Evolutionary conservation across 2,113 vertebrate genomes (phyloP), one percentile per base, ranked within the genome.

Genomic region (Channa maculata): DNA sequence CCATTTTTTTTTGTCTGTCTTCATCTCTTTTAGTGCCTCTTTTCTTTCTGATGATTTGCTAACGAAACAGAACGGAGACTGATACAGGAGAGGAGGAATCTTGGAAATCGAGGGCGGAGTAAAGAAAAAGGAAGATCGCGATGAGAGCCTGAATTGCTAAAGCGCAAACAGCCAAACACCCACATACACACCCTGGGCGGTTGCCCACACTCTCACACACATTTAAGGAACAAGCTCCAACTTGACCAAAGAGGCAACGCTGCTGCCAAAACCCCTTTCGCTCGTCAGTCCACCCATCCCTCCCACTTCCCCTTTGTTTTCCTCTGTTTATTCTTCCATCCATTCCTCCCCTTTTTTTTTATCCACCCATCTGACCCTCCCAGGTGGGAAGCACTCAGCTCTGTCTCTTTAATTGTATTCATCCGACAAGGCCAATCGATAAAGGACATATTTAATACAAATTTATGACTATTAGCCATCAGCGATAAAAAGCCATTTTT

Each of bases 401-500:
- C 63, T 63, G 65, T 75, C 75, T 89, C 84, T 92, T 93, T 89
- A 91, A 93, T 90, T 89, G 88, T 90, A 87, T 90, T 93, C 86
- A 89, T 91, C 88, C 62, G 48, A 90, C 84, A 86, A 88, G 86
- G 84, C 91, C 86, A 85, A 93, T 93, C 92, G 88, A 94, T 93
- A 90, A 63, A 79, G 86, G 86, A 91, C 84, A 90, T 92, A 89
- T 94, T 93, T 93, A 91, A 93, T 90, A 89, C 80, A 90, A 89
- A 90, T 94, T 89, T 88, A 90, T 89, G 92, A 90, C 91, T 80
- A 88, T 83, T 87, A 88, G 80, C 88, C 88, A 83, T 93, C 87
- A 90, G 86, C 84, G 69, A 86, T 87, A 87, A 90, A 93, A 90
- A 78, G 65, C 62, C 63, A 70, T 72, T 57, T 64, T 72, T 71